These are phyloP conservation scores for Anoplolepis gracilipes DNA, from an alignment of 1,140 invertebrate species.

Conservation along the genomic window DNA sequence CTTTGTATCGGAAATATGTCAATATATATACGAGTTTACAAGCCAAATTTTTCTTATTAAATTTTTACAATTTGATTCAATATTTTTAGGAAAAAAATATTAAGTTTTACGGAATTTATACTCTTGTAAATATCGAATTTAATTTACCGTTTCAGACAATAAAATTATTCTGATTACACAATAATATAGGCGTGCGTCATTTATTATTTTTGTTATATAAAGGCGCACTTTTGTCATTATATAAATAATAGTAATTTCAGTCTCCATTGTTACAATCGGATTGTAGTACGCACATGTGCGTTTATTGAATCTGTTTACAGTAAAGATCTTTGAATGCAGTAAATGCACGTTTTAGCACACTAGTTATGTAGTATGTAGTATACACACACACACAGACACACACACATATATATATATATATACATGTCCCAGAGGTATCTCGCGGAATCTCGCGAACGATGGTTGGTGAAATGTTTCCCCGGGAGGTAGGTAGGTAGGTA, in stretches of 20 bases:
- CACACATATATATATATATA: no score
- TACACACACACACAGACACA: not conserved
- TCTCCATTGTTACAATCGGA: constrained; percentile 17
- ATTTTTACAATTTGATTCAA: not conserved
- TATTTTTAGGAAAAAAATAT: not conserved
- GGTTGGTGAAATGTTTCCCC: constrained; percentile 56
- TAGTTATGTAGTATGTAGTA: not conserved
- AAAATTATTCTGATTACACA: not conserved
- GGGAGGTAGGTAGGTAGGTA: not conserved
- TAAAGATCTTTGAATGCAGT: constrained; percentile 28
- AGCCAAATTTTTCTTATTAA: not conserved
- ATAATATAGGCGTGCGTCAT: not conserved
- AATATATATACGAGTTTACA: not conserved
- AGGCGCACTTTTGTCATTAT: constrained; percentile 8
- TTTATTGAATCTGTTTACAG: constrained; percentile 48
- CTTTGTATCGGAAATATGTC: not conserved
- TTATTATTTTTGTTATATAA: not conserved
- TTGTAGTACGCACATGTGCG: constrained; percentile 11
- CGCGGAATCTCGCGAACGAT: constrained; percentile 46
- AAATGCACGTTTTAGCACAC: constrained; percentile 33
- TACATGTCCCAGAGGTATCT: constrained; percentile 14
- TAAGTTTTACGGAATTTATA: not conserved
- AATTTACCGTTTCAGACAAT: not conserved
- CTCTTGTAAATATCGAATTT: not conserved
- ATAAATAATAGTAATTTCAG: constrained; percentile 45